phyloP scores from a whole-genome alignment of 2,113 vertebrate genomes.

The Lamprotornis superbus region DNA sequence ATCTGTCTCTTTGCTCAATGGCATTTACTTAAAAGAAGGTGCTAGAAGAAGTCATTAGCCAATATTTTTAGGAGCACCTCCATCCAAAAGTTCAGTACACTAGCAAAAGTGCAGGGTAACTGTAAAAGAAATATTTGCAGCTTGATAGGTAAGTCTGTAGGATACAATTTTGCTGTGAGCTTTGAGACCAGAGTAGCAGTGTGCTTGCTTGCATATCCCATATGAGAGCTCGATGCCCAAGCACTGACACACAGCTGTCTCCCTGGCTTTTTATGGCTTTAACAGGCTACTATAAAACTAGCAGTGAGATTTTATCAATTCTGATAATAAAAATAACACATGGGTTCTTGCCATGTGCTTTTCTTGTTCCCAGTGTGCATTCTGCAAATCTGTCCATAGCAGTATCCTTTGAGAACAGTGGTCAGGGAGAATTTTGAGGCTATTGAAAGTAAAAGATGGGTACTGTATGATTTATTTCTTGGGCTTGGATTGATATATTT shows the following conservation, averaged over 20 bases:
- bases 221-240: not conserved
- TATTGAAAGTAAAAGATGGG: not conserved
- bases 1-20: not conserved
- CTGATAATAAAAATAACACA: conserved; percentile 24
- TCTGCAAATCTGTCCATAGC: not conserved
- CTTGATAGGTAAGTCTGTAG: not conserved
- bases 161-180: not conserved
- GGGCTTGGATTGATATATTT: not conserved
- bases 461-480: not conserved
- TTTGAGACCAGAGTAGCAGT: not conserved
- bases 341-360: not conserved
- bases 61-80: not conserved
- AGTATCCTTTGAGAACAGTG: not conserved
- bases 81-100: not conserved
- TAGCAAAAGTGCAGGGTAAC: not conserved
- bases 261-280: not conserved
- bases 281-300: not conserved
- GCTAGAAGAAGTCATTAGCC: not conserved
- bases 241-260: not conserved
- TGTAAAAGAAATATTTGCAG: not conserved
- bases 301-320: not conserved
- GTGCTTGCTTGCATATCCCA: not conserved
- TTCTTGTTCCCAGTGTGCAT: not conserved
- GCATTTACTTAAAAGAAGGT: not conserved
- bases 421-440: not conserved